A percentile compares a stretch with the other conserved stretches of the same genome.
These are phyloP conservation scores for Willowsia nigromaculata DNA, from an alignment of 2,888 invertebrate species.

Conservation along the genomic window DNA sequence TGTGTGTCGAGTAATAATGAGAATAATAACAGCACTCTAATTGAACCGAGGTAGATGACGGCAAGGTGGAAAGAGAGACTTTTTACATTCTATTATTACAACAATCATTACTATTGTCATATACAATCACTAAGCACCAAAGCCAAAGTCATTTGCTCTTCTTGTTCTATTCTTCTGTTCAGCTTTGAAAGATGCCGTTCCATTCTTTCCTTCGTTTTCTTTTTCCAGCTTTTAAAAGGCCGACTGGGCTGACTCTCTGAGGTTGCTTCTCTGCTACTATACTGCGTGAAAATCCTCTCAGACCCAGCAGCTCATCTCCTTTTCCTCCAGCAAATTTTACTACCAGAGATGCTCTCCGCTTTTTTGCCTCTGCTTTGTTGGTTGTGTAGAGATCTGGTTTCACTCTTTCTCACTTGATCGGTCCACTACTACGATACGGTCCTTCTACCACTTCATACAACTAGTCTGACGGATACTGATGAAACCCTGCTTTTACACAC, in stretches of 20 bases:
- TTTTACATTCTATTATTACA: slow-evolving; percentile 32
- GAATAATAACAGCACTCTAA: slow-evolving; percentile 48
- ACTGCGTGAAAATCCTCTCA: background rate
- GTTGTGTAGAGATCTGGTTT: slow-evolving; percentile 26
- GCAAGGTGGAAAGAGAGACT: background rate
- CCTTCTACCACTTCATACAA: background rate
- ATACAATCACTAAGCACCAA: slow-evolving; percentile 48
- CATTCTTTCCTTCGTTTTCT: slow-evolving; percentile 23
- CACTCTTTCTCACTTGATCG: slow-evolving; percentile 19
- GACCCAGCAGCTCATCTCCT: background rate
- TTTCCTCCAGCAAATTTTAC: background rate
- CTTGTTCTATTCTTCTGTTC: slow-evolving; percentile 9
- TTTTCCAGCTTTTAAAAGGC: slow-evolving; percentile 27
- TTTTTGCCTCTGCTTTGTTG: background rate
- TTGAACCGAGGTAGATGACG: slow-evolving; percentile 40
- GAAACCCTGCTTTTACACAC: background rate
- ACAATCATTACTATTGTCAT: slow-evolving; percentile 61
- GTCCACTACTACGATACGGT: background rate
- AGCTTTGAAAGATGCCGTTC: slow-evolving; percentile 22
- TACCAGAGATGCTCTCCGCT: background rate
- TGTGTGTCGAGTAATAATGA: slow-evolving; percentile 60
- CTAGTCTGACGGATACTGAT: slow-evolving; percentile 31
- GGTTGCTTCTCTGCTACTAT: background rate
- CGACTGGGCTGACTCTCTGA: slow-evolving; percentile 38
- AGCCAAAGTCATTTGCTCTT: slow-evolving; percentile 34